Base-by-base conservation (phyloP, 2,113 vertebrate genomes). In the Manacus vitellinus region DNA sequence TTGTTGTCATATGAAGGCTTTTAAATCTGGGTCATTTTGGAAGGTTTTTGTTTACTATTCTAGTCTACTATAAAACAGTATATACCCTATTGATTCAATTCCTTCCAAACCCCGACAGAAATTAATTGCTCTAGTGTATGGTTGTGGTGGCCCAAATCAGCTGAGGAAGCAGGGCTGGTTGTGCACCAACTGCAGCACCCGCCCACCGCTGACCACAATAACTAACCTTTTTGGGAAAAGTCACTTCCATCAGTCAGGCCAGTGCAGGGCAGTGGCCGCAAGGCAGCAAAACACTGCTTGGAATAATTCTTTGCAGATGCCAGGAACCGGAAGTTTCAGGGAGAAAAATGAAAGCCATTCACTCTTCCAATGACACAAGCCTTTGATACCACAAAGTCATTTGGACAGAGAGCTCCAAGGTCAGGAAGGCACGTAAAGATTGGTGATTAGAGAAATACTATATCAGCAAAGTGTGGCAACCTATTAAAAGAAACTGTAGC, bases 261-360 rank as follows among this genome's bases (percentile, higher is more conserved):
- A 97, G 82, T 96, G 12, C 21, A 97, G 97, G 97, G 94, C 96
- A 98, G 94, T 98, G 98, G 98, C 98, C 98, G 97, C 97, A 76
- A 98, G 98, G 98, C 98, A 98, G 95, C 97, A 96, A 98, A 98
- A 97, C 94, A 97, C 97, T 92, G 94, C 95, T 98, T 95, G 79
- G 93, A 96, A 97, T 99, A 99, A 99, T 99, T 98, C 98, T 98
- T 98, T 98, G 97, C 98, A 99, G 98, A 98, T 98, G 98, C 97
- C 98, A 98, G 97, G 98, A 98, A 98, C 98, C 97, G 98, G 98
- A 98, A 98, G 98, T 98, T 98, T 98, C 98, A 81, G 96, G 97
- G 97, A 97, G 97, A 98, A 98, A 98, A 98, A 98, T 98, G 98
- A 98, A 98, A 98, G 98, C 98, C 98, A 98, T 98, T 98, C 98